Evolutionary conservation across 2,113 vertebrate genomes (phyloP).

Genomic region (Dipodomys merriami): DNA sequence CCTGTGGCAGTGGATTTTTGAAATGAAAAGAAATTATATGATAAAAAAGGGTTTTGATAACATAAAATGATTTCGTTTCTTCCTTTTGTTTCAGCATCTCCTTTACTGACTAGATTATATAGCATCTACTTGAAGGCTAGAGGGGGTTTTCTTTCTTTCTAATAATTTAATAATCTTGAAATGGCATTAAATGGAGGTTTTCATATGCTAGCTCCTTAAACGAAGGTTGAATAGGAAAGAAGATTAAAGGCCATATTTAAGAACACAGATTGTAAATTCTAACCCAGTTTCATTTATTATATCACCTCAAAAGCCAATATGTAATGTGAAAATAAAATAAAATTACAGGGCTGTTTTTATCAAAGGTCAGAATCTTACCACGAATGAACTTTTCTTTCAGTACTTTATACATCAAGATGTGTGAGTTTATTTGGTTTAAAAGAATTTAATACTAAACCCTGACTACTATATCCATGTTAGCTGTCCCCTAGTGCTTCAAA

Average conservation of each 20-base stretch:
- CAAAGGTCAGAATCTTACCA: conserved; percentile 74
- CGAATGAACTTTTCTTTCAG: conserved; percentile 73
- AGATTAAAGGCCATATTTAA: conserved; percentile 74
- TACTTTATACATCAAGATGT: conserved; percentile 70
- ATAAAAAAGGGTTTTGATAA: conserved; percentile 66
- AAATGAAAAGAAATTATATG: conserved; percentile 69
- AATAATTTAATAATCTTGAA: conserved; percentile 68
- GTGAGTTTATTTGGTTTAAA: conserved; percentile 76
- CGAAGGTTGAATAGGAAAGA: conserved; percentile 70
- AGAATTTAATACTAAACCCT: conserved; percentile 66
- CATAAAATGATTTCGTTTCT: conserved; percentile 59
- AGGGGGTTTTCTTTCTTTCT: conserved; percentile 58
- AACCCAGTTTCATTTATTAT: conserved; percentile 75
- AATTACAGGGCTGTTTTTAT: conserved; percentile 62
- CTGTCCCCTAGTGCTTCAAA: conserved; percentile 81
- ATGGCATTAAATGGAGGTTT: conserved; percentile 47
- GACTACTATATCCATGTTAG: conserved; percentile 67
- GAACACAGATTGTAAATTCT: conserved; percentile 75
- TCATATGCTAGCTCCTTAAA: conserved; percentile 56
- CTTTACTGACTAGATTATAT: conserved; percentile 66
- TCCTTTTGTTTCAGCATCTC: conserved; percentile 70
- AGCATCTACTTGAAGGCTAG: conserved; percentile 70
- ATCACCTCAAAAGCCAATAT: conserved; percentile 65
- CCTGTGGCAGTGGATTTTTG: conserved; percentile 76
- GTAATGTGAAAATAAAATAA: conserved; percentile 74